Conservation (phyloP, 2,888 invertebrate genomes). For the Epistrophe grossulariae region DNA sequence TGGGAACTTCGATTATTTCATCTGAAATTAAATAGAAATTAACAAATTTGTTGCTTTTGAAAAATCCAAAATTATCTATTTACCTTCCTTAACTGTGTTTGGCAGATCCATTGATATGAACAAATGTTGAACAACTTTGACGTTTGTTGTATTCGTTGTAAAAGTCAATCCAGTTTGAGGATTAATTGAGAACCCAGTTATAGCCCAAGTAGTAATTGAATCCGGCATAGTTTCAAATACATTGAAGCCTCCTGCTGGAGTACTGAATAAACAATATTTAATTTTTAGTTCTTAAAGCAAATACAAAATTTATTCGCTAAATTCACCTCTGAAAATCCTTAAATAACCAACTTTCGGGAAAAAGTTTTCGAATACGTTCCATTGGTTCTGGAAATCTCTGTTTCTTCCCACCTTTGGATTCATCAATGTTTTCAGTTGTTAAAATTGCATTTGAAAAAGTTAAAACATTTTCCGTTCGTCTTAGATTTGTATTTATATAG, state of each 20-base stretch:
- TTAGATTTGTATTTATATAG: neutral
- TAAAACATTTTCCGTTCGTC: no score
- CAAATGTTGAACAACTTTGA: conserved; percentile 90
- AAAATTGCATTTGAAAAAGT: no score
- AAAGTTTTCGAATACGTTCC: conserved; percentile 83
- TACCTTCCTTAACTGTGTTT: conserved; percentile 89
- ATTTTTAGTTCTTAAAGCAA: neutral
- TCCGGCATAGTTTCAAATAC: conserved; percentile 88
- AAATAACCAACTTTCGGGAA: conserved; percentile 90
- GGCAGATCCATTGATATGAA: conserved; percentile 90
- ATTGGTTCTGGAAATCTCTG: neutral
- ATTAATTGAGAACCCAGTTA: conserved; percentile 92
- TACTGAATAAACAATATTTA: conserved; percentile 21
- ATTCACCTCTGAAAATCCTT: conserved; percentile 81
- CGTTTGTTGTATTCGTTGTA: conserved; percentile 84
- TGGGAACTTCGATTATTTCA: conserved; percentile 90
- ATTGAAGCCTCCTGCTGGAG: conserved; percentile 78
- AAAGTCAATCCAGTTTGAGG: conserved; percentile 89
- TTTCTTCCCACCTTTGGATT: no score
- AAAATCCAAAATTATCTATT: neutral
- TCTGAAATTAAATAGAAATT: conserved; percentile 14
- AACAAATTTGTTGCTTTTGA: no score
- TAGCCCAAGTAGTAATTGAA: conserved; percentile 91
- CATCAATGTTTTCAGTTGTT: no score
- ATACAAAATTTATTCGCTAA: no score